Percentiles rank a stretch among this genome's conserved stretches.
Evolutionary conservation across 2,797 vertebrate genomes (phyloP).

Genomic region (Artibeus jamaicensis): DNA sequence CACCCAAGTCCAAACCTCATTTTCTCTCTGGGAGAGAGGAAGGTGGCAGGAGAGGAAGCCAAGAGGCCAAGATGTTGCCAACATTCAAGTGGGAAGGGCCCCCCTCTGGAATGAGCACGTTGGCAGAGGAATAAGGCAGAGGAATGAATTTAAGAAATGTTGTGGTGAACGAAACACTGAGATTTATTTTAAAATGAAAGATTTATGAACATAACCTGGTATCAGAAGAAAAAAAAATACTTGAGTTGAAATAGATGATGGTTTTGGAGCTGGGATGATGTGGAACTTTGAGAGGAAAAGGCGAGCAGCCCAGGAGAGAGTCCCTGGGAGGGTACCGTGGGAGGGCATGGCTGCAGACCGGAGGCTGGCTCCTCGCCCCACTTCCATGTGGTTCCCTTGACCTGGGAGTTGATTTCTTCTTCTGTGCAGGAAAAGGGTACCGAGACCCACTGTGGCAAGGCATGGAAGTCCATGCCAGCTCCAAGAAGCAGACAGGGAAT

Average conservation of each 20-base stretch:
- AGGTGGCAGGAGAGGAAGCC: constrained; percentile 49
- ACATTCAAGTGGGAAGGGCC: constrained; percentile 48
- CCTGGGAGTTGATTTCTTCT: neutral
- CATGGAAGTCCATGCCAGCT: neutral
- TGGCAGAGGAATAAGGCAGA: constrained; percentile 24
- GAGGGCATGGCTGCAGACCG: neutral
- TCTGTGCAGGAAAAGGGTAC: neutral
- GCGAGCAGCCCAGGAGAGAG: neutral
- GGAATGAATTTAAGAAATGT: constrained; percentile 62
- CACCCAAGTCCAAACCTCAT: constrained; percentile 54
- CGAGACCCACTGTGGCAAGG: neutral
- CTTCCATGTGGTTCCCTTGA: neutral
- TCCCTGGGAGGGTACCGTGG: neutral
- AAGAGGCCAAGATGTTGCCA: constrained; percentile 29
- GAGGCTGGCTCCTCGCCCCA: neutral
- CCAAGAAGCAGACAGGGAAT: neutral
- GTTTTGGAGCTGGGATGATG: neutral
- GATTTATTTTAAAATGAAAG: constrained; percentile 56
- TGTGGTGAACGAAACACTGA: constrained; percentile 32
- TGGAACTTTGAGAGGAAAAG: neutral
- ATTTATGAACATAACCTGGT: constrained; percentile 46
- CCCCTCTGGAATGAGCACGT: constrained; percentile 42
- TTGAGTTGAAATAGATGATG: neutral
- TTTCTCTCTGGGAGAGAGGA: constrained; percentile 61
- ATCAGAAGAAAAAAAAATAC: constrained; percentile 9